Base-by-base conservation (phyloP, 2,113 vertebrate species). In the Onychostoma macrolepis region DNA sequence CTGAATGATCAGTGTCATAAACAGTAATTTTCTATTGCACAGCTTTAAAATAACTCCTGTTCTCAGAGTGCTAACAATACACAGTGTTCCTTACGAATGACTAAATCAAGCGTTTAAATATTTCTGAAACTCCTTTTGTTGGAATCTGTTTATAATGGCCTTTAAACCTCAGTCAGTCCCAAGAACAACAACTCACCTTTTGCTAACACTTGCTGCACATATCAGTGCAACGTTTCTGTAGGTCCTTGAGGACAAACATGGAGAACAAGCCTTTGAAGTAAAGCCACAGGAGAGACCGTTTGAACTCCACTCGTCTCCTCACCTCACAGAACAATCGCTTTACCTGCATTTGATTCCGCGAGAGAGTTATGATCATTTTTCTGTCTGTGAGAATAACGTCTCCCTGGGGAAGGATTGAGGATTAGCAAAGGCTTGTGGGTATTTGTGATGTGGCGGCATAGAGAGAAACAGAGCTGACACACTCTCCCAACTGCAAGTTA, bases 241-340 rank as follows among this genome's bases (percentile, higher is more conserved):
- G 79, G 75, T 84, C 76, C 58, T 88, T 74, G 38, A 80, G 89
- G 86, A 82, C 85, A 53, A 82, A 36, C 11, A 84, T 69, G 17
- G 69, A 89, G 85, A 84, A 83, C 48, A 78, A 75, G 77, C 65
- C 83, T 91, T 90, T 87, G 86, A 91, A 86, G 84, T 76, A 58
- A 43, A 86, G 41, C 83, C 43, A 67, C 69, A 45, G 83, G 78
- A 87, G 80, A 83, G 43, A 24, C 41, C 10, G 85, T 90, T 88
- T 90, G 80, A 91, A 89, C 88, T 89, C 71, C n/a, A 45, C 0
- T 33, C 84, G 26, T 80, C 30, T 74, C 69, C 88, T 82, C 58
- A 75, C 75, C 78, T 87, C 75, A 85, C 61, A 43, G 86, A 85
- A 80, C 81, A 87, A 53, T 76, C 43, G 24, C 87, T 89, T 91